A percentile compares a stretch with the other conserved stretches of the same genome.
Conservation (phyloP, 2,113 vertebrate species). For the Helogale parvula region DNA sequence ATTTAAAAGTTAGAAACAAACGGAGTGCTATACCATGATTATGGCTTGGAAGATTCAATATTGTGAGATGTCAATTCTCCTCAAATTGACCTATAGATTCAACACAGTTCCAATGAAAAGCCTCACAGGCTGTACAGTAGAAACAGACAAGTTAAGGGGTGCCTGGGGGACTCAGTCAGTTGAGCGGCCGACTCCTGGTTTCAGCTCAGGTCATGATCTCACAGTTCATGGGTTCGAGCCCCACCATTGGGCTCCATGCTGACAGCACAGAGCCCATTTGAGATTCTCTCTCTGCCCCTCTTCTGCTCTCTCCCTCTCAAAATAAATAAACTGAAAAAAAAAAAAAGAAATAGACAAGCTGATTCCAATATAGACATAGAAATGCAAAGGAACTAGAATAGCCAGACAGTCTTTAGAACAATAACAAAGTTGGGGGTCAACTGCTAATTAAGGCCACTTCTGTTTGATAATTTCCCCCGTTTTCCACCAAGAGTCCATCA, state of each 20-base stretch:
- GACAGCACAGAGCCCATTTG: no score
- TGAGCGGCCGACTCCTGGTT: no score
- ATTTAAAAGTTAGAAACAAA: neutral
- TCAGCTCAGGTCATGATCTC: no score
- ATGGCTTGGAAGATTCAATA: neutral
- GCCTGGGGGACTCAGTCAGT: no score
- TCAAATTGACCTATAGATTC: neutral
- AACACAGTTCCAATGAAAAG: neutral
- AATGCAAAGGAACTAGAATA: neutral
- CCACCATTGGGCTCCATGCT: no score
- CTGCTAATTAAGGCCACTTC: constrained; percentile 70
- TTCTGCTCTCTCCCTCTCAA: no score
- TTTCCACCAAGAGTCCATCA: constrained; percentile 68
- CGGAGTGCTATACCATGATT: neutral
- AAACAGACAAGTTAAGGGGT: neutral
- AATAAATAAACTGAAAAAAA: no score
- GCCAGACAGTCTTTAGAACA: neutral
- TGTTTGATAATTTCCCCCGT: constrained; percentile 51
- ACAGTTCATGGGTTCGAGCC: no score
- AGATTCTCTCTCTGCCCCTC: no score
- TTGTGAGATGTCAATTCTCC: neutral
- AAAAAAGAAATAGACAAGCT: neutral
- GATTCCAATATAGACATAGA: neutral
- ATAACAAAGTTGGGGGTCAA: constrained; percentile 32
- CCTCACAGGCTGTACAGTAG: neutral